Base-by-base conservation (phyloP, 1,140 invertebrate genomes). In the Orius insidiosus region DNA sequence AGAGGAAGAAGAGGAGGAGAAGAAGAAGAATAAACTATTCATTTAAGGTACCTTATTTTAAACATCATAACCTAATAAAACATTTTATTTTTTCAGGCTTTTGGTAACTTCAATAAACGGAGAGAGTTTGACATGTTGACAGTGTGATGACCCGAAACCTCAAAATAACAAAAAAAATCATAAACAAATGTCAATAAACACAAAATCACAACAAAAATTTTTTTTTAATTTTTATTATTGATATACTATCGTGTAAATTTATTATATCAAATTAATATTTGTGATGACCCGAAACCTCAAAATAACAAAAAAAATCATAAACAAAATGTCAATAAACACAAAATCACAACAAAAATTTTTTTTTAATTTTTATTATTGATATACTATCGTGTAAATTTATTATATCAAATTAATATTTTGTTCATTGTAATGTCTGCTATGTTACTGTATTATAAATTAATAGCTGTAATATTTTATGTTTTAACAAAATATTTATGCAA, bases 1-100 rank as follows among this genome's bases (percentile, higher is more conserved):
- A 31, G 41, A 43, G 7, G 41, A 43, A 31, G 41, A 43, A 43
- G 41, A 43, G 11, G 41, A 43, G 41, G 41, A 43, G 41, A 43
- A 43, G 41, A 43, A 43, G 41, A 43, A 31, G 18, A 43, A 43
- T 24, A 43, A 43, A 11, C n/a, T 15, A 43, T n/a, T 4, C 4
- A 4, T 43, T 10, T 11, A 36, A 36, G 35, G 35, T 36, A 36
- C 9, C 32, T 45, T 44, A 38, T 15, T 31, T 16, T 14, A 35
- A 16, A 24, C 16, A 46, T 49, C 3, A 39, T 33, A 54, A 43
- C 34, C 36, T 45, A 8, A 4, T 24, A 3, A 24, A 24, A 24
- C 24, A 24, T 24, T 24, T 7, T n/a, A n/a, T n/a, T 7, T 24
- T 24, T 24, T 24, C 24, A 24, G 24, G 24, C 24, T 24, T 24